These are phyloP conservation scores for Anthoscopus minutus DNA, from an alignment of 2,113 vertebrate species.

Conservation along the genomic window DNA sequence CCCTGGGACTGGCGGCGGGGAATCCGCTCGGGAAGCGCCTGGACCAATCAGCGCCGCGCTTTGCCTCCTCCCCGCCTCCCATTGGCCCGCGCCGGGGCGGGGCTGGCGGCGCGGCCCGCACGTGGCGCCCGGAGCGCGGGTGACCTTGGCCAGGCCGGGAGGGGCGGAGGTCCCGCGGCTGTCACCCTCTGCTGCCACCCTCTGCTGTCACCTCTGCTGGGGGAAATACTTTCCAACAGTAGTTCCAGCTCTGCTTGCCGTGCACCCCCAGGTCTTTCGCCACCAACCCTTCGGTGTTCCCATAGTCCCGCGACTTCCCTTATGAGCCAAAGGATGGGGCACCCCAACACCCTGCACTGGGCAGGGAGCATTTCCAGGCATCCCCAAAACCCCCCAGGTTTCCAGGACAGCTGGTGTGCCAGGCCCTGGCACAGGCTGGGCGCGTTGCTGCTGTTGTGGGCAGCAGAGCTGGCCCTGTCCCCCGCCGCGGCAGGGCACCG, in stretches of 20 bases:
- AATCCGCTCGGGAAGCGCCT: rapidly evolving
- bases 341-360: rapidly evolving
- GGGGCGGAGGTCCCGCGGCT: not conserved
- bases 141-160: not conserved
- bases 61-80: not conserved
- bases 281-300: not conserved
- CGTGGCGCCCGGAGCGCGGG: not conserved
- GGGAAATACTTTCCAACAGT: no score
- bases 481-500: rapidly evolving
- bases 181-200: not conserved
- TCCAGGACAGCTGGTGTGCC: rapidly evolving
- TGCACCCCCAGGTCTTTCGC: not conserved
- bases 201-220: rapidly evolving
- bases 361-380: not conserved
- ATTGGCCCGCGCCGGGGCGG: not conserved
- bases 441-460: rapidly evolving
- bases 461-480: not conserved
- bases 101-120: not conserved
- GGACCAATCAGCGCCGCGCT: not conserved
- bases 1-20: not conserved
- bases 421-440: not conserved
- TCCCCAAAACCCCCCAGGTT: rapidly evolving
- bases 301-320: not conserved
- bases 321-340: rapidly evolving
- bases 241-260: not conserved